Conservation (phyloP, 2,888 invertebrate species). For the Drosophila buzzatii region DNA sequence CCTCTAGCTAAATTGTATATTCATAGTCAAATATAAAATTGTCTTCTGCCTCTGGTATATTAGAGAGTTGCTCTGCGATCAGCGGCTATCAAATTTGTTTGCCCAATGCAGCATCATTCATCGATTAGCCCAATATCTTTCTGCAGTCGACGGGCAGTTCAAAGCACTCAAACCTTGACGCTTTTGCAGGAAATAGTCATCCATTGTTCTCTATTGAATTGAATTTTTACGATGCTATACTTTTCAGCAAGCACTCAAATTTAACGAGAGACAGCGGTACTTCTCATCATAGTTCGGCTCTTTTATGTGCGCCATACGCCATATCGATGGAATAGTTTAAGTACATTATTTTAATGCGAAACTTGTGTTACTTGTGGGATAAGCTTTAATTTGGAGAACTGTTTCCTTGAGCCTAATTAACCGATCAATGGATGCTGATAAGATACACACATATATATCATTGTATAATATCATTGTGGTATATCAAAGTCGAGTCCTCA, state of each 20-base stretch:
- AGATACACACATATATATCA: not conserved
- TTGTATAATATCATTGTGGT: slow-evolving; percentile 18
- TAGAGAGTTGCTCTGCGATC: slow-evolving; percentile 1
- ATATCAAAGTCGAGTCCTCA: slow-evolving; percentile 39
- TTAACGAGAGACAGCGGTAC: slow-evolving; percentile 33
- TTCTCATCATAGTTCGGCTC: slow-evolving; percentile 39
- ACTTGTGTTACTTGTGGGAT: slow-evolving; percentile 16
- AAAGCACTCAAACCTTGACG: slow-evolving; percentile 52
- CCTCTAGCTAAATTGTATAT: not conserved
- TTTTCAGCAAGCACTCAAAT: slow-evolving; percentile 59
- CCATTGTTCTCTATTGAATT: slow-evolving; percentile 42
- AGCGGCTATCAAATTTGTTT: slow-evolving; percentile 10
- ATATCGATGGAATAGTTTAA: slow-evolving; percentile 10
- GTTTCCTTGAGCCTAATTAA: slow-evolving; percentile 31
- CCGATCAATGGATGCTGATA: slow-evolving; percentile 27
- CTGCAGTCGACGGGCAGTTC: slow-evolving; percentile 50
- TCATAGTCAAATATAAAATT: not conserved
- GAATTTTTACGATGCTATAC: slow-evolving; percentile 55
- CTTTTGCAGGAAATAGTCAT: slow-evolving; percentile 31
- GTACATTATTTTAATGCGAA: slow-evolving; percentile 25
- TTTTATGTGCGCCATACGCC: slow-evolving; percentile 11
- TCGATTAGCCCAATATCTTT: slow-evolving; percentile 42
- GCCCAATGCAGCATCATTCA: slow-evolving; percentile 16
- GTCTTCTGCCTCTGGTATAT: not conserved
- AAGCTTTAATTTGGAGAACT: not conserved